phyloP scores from a whole-genome alignment of 2,888 invertebrate genomes.

The Linnaemya vulpina region DNA sequence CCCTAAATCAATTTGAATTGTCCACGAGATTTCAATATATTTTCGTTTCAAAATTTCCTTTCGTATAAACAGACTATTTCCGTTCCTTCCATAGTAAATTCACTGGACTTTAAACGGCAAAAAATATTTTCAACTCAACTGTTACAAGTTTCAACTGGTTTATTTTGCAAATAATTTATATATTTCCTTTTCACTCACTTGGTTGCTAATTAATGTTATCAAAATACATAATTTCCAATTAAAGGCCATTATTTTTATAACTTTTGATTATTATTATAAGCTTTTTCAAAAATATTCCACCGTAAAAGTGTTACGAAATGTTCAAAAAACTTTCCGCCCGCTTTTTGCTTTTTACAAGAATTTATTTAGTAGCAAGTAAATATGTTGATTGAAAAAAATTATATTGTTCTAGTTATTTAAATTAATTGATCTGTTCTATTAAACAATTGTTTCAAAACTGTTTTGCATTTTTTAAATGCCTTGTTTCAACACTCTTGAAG shows the following conservation, averaged over 20 bases:
- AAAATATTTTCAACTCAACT: neutral
- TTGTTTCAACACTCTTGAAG: constrained; percentile 48
- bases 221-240: constrained; percentile 69
- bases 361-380: neutral
- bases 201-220: constrained; percentile 64
- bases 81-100: neutral
- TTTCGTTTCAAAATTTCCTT: neutral
- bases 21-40: neutral
- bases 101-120: constrained; percentile 14
- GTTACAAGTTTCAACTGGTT: constrained; percentile 52
- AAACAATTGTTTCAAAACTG: constrained; percentile 73
- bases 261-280: neutral
- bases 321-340: constrained; percentile 55
- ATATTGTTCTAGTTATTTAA: constrained; percentile 30
- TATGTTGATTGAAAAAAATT: neutral
- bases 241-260: constrained; percentile 65
- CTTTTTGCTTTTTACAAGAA: constrained; percentile 28
- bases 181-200: constrained; percentile 65
- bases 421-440: constrained; percentile 63
- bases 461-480: constrained; percentile 68
- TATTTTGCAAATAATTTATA: constrained; percentile 30
- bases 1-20: neutral
- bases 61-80: neutral
- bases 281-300: constrained; percentile 30
- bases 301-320: neutral